A percentile compares a stretch with the other conserved stretches of the same genome.
phyloP scores from a whole-genome alignment of 2,797 vertebrate genomes.

The Nothura maculosa region DNA sequence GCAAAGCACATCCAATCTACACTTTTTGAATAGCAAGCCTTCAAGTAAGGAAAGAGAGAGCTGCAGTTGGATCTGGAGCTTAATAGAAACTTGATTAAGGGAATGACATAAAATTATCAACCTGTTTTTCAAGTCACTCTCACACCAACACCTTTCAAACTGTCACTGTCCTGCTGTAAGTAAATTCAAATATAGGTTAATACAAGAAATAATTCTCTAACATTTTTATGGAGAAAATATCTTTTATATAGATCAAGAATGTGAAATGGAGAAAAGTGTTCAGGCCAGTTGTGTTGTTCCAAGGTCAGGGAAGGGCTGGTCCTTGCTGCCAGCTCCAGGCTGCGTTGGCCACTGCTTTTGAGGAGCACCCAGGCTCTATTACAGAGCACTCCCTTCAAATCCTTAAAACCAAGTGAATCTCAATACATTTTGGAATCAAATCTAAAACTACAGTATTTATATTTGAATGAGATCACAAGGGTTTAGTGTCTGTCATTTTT shows the following conservation, averaged over 20 bases:
- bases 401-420: not conserved
- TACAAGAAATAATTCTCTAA: not conserved
- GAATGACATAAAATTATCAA: not conserved
- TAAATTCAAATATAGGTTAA: not conserved
- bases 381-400: not conserved
- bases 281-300: fast-evolving
- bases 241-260: not conserved
- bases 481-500: not conserved
- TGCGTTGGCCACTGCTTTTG: not conserved
- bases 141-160: not conserved
- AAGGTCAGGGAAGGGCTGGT: not conserved
- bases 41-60: not conserved
- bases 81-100: not conserved
- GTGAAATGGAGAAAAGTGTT: not conserved
- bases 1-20: not conserved
- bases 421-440: not conserved
- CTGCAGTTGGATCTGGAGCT: not conserved
- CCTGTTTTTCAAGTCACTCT: not conserved
- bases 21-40: not conserved
- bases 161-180: not conserved
- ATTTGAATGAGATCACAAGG: not conserved
- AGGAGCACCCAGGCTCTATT: too few species aligned
- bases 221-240: not conserved
- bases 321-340: not conserved
- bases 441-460: not conserved